Base-by-base conservation (phyloP, 2,113 vertebrate species). In the Hoplias malabaricus region DNA sequence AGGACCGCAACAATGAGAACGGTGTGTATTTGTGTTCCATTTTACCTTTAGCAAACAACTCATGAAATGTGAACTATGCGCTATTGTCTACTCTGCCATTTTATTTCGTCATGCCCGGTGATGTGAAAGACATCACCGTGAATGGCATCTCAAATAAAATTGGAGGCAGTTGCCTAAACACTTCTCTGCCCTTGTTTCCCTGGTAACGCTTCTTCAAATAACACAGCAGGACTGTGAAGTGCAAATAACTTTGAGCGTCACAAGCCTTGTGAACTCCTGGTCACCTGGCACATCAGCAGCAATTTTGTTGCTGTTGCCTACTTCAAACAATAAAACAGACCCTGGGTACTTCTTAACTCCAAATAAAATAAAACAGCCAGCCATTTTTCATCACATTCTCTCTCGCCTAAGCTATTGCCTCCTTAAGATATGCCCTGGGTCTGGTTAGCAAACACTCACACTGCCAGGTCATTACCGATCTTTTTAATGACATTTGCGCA, bases 1-100 rank as follows among this genome's bases (percentile, higher is more conserved):
- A 98, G 92, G 98, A 99, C 90, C 95, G 98, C 83, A 96, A 99
- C 93, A 99, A 99, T 63, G 98, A 99, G 88, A 99, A 99, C 13
- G 97, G 97, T 99, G 89, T 93, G 91, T 21, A 71, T 68, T 36
- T n/a, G 42, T 42, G 56, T 54, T 36, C 38, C 27, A 16, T 29
- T 46, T 19, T 25, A 54, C 34, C 25, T 9, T 48, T 48, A 46
- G 40, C 27, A 53, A 72, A 36, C 23, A 43, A 61, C 19, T 38
- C 31, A 5, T 71, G 21, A 68, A 50, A 66, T 54, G 61, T 40
- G n/a, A 68, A 40, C 10, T 48, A 29, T 33, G 40, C 34, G 70
- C 27, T 50, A 34, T 31, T 33, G 16, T 31, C 48, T 66, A 10
- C 29, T 43, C 40, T 31, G 27, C 63, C 42, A 63, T 80, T 83